Percentiles rank a stretch among this genome's conserved stretches.
Evolutionary conservation across 2,888 invertebrate genomes (phyloP).

Genomic region (Nasonovia ribisnigri): DNA sequence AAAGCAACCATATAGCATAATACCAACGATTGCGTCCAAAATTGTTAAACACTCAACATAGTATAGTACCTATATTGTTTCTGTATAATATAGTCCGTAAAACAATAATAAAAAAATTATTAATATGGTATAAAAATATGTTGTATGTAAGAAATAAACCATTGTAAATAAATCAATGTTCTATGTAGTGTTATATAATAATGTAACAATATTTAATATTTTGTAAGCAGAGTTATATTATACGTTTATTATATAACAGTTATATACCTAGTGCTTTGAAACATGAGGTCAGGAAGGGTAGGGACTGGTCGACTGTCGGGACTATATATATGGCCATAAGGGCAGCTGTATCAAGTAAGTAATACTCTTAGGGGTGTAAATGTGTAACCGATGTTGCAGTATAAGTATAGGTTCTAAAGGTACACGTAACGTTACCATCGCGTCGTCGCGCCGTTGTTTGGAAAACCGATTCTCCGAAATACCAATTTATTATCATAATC

Average conservation of each 20-base stretch:
- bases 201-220: neutral
- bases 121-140: neutral
- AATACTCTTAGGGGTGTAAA: neutral
- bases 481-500: neutral
- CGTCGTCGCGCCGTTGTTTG: neutral
- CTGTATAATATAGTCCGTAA: neutral
- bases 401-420: neutral
- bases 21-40: neutral
- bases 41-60: neutral
- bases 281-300: neutral
- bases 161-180: neutral
- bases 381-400: neutral
- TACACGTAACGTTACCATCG: neutral
- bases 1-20: neutral
- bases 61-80: neutral
- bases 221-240: neutral
- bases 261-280: neutral
- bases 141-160: neutral
- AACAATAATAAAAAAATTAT: neutral
- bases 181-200: neutral
- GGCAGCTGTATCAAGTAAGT: neutral
- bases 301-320: too few species aligned
- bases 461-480: neutral
- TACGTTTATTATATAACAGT: neutral
- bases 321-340: neutral